Evolutionary conservation across 2,888 invertebrate species (phyloP), one percentile per base, ranked within the genome.

Genomic region (Seira musarum): DNA sequence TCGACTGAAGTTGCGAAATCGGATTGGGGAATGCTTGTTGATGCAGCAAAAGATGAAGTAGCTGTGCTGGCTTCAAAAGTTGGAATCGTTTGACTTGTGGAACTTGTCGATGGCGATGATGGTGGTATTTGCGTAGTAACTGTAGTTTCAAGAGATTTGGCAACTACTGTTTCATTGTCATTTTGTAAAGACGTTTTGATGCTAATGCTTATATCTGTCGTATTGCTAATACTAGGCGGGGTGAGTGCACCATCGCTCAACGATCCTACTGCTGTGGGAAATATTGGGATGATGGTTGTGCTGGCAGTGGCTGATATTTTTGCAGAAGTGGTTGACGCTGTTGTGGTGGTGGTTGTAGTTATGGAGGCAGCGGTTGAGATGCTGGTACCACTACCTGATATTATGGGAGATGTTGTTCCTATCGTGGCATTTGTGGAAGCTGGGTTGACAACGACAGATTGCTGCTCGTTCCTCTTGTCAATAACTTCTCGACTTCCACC

Each of bases 1-100:
- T 75, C 71, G 68, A 71, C 67, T 30, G 72, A 68, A 72, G 67
- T 76, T 71, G 71, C 68, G 66, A 67, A 70, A 75, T 80, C 74
- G 19, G 60, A 13, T 22, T 71, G 81, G 67, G 67, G 66, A 70
- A 49, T 66, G 75, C 30, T 68, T n/a, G 49, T 65, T 76, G 80
- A 57, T 35, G 75, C 67, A 53, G 80, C 65, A 49, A 70, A 61
- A n/a, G 24, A 49, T 25, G 76, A 30, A 19, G 77, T 65, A 19
- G 69, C n/a, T 49, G 68, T 73, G 73, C 30, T 30, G 30, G 30
- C 8, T 30, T 30, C 30, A 35, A 40, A 66, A 66, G 80, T 49
- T n/a, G 70, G 30, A 22, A 21, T 57, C 10, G 46, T 30, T 35
- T 19, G 57, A 40, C 21, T 22, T 40, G 65, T 53, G 19, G 17